phyloP scores from a whole-genome alignment of 2,888 invertebrate species.

The Epinotia ramella region DNA sequence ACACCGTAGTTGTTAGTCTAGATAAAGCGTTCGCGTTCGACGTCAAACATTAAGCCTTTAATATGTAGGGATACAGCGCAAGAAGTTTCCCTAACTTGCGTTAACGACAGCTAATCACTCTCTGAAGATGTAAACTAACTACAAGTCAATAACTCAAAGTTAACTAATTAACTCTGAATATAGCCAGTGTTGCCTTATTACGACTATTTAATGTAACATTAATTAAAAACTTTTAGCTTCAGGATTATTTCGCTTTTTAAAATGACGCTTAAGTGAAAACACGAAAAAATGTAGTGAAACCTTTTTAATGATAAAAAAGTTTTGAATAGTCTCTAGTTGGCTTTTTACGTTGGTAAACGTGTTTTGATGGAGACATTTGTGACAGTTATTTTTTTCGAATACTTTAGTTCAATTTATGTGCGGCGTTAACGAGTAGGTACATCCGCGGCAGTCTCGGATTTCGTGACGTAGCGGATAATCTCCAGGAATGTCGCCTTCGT shows the following conservation, averaged over 20 bases:
- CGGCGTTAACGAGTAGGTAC: too few species aligned
- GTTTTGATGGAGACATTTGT: background rate
- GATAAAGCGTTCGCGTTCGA: constrained; percentile 21
- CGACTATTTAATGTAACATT: constrained; percentile 62
- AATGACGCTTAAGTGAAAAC: constrained; percentile 22
- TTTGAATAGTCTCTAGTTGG: background rate
- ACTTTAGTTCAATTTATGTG: too few species aligned
- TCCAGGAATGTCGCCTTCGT: too few species aligned
- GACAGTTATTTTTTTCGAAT: background rate
- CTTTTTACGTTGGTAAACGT: background rate
- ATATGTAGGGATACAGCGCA: constrained; percentile 40
- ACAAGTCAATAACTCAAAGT: constrained; percentile 67
- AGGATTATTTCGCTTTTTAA: constrained; percentile 30
- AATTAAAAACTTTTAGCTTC: constrained; percentile 57
- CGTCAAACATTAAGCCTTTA: constrained; percentile 36
- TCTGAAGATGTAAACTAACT: constrained; percentile 52
- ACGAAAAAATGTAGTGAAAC: constrained; percentile 27
- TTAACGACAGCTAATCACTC: constrained; percentile 57
- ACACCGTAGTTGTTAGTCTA: background rate
- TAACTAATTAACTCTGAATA: constrained; percentile 60
- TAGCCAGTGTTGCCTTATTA: constrained; percentile 56
- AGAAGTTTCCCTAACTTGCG: constrained; percentile 40
- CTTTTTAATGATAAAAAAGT: background rate
- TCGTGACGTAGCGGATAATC: too few species aligned
- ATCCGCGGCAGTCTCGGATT: too few species aligned